phyloP scores from a whole-genome alignment of 1,140 invertebrate species.

The Anadara kagoshimensis region DNA sequence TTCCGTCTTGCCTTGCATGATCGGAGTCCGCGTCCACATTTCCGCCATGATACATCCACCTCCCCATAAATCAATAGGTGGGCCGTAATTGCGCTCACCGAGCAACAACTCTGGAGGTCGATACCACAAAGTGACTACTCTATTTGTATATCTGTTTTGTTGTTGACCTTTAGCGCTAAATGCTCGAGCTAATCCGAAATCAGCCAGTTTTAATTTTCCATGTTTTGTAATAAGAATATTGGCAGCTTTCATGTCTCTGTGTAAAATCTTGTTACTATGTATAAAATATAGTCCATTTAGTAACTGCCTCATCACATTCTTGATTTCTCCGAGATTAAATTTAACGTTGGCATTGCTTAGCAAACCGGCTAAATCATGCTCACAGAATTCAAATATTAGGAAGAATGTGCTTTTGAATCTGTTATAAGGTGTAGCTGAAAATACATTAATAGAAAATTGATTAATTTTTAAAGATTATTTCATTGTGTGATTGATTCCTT shows the following conservation, averaged over 20 bases:
- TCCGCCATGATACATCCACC: slow-evolving; percentile 99
- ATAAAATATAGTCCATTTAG: slow-evolving; percentile 98
- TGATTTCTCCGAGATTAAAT: slow-evolving; percentile 96
- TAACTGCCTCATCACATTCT: slow-evolving; percentile 97
- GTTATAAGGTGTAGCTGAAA: slow-evolving; percentile 86
- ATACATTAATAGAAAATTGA: not conserved
- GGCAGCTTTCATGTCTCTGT: slow-evolving; percentile 99
- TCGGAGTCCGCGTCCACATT: slow-evolving; percentile 95
- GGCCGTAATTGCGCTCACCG: slow-evolving; percentile 93
- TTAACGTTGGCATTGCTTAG: slow-evolving; percentile 97
- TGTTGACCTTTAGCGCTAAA: slow-evolving; percentile 87
- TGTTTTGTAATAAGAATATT: slow-evolving; percentile 98
- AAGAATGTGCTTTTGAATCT: slow-evolving; percentile 93
- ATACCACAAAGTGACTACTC: slow-evolving; percentile 99
- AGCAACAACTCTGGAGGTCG: slow-evolving; percentile 91
- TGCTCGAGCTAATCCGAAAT: slow-evolving; percentile 82
- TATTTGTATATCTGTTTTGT: slow-evolving; percentile 94
- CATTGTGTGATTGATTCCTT: too few relatives aligned
- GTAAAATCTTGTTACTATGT: slow-evolving; percentile 94
- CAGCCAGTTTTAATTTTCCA: slow-evolving; percentile 83
- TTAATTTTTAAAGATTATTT: too few relatives aligned
- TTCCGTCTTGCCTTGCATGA: slow-evolving; percentile 92
- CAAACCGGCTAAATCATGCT: slow-evolving; percentile 98
- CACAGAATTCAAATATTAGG: slow-evolving; percentile 99
- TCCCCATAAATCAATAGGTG: slow-evolving; percentile 98